Evolutionary conservation across 2,797 vertebrate species (phyloP).

Genomic region (Acanthornis magna): DNA sequence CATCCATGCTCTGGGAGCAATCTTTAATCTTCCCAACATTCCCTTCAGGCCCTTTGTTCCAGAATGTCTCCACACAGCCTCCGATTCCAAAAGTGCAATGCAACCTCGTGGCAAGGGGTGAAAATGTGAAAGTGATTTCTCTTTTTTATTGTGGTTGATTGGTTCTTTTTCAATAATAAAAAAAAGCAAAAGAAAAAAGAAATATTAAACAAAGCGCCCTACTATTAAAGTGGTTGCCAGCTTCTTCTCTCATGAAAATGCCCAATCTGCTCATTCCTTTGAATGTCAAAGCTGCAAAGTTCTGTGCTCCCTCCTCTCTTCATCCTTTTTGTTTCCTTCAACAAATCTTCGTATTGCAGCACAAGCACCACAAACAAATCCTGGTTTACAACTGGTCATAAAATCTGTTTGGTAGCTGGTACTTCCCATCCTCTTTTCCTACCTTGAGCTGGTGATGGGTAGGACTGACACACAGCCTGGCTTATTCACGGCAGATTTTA

Average conservation of each 20-base stretch:
- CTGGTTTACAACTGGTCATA: background rate
- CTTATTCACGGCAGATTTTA: background rate
- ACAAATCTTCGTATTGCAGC: background rate
- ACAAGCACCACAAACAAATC: background rate
- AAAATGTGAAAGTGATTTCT: background rate
- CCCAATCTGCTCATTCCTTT: background rate
- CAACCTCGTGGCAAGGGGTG: background rate
- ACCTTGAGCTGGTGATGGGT: background rate
- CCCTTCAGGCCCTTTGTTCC: background rate
- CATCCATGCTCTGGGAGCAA: background rate
- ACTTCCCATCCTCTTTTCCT: background rate
- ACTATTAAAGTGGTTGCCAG: background rate
- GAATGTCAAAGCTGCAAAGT: background rate
- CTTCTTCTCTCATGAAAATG: background rate
- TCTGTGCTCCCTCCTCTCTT: background rate
- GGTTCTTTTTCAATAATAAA: background rate
- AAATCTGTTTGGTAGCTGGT: background rate
- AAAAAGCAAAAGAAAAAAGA: accelerated
- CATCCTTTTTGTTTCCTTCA: background rate
- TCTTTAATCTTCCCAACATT: background rate
- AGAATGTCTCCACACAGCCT: background rate
- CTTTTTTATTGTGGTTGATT: background rate
- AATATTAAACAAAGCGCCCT: background rate
- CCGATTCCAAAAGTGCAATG: background rate
- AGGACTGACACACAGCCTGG: background rate